Percentiles rank a stretch among this genome's conserved stretches.
Evolutionary conservation across 2,888 invertebrate genomes (phyloP).

Genomic region (Ommatoiulus sabulosus): DNA sequence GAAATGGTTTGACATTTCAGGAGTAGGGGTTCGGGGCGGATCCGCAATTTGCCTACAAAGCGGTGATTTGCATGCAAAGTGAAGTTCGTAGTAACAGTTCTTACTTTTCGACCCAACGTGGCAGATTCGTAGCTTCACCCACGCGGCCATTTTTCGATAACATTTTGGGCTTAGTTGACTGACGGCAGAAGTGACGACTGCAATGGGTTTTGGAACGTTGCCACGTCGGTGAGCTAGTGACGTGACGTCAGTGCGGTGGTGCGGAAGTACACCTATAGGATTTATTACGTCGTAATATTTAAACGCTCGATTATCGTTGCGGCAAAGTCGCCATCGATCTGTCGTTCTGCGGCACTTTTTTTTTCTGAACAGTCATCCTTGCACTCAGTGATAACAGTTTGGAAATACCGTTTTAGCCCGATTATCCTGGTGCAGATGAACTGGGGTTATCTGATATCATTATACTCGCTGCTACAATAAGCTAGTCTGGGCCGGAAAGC

Average conservation of each 20-base stretch:
- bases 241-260: neutral
- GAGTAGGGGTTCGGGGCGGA: neutral
- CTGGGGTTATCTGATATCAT: too few relatives aligned
- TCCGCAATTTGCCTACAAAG: neutral
- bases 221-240: neutral
- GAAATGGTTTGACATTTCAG: too few relatives aligned
- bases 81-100: neutral
- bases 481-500: too few relatives aligned
- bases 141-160: neutral
- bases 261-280: neutral
- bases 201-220: slow-evolving; percentile 7
- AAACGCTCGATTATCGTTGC: slow-evolving; percentile 16
- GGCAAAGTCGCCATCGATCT: neutral
- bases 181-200: neutral
- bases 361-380: neutral
- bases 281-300: neutral
- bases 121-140: neutral
- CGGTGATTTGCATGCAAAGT: neutral
- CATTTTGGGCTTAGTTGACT: neutral
- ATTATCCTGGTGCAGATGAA: too few relatives aligned
- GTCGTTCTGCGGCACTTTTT: neutral
- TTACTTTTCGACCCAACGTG: neutral
- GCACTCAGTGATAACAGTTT: neutral
- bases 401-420: too few relatives aligned
- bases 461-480: too few relatives aligned